These are phyloP conservation scores for Morpho helenor DNA, from an alignment of 2,888 invertebrate genomes.

Conservation along the genomic window DNA sequence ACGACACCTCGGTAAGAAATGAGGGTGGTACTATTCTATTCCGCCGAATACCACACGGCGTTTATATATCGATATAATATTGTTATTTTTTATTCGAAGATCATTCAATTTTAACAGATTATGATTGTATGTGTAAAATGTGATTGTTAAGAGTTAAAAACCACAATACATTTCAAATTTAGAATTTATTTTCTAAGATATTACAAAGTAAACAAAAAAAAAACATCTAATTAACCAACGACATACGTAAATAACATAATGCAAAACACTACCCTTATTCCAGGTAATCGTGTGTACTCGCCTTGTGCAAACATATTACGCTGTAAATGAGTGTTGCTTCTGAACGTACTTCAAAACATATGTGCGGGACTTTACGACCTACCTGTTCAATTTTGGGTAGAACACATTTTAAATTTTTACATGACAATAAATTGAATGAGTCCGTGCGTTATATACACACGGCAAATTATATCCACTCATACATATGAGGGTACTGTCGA, in stretches of 20 bases:
- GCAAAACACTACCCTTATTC: constrained; percentile 62
- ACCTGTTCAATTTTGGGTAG: constrained; percentile 29
- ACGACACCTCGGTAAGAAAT: too few species aligned
- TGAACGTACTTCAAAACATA: constrained; percentile 35
- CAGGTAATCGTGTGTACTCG: constrained; percentile 70
- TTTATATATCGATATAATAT: too few species aligned
- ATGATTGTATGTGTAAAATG: too few species aligned
- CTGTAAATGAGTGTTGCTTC: constrained; percentile 55
- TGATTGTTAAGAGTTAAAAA: too few species aligned
- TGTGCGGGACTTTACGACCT: constrained; percentile 37
- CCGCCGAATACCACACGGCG: too few species aligned
- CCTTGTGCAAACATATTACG: constrained; percentile 61
- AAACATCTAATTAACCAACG: not conserved
- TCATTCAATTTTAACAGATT: too few species aligned
- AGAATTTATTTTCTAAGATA: too few species aligned
- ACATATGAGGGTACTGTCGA: constrained; percentile 12
- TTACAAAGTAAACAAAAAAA: constrained; percentile 4
- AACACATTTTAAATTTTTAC: constrained; percentile 20
- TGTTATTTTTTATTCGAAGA: too few species aligned
- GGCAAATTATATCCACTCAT: constrained; percentile 15
- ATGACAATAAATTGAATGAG: constrained; percentile 17
- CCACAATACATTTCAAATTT: too few species aligned
- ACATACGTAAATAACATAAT: constrained; percentile 42
- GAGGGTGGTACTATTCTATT: too few species aligned
- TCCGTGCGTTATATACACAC: constrained; percentile 1